phyloP scores from a whole-genome alignment of 2,113 vertebrate species.

The Pao palembangensis region DNA sequence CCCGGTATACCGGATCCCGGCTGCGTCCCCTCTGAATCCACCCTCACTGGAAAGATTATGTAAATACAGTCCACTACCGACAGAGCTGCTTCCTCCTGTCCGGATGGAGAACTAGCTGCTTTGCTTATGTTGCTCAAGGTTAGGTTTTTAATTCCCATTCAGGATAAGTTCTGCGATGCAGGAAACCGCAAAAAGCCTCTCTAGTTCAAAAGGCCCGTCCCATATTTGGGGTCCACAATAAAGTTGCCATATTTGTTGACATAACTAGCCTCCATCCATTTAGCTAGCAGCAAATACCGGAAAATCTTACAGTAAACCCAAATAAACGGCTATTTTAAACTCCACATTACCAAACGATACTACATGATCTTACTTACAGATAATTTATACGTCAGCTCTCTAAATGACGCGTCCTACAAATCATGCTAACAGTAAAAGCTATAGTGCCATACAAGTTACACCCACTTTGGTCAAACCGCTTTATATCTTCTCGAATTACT shows the following conservation, averaged over 20 bases:
- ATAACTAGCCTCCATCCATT: conserved; percentile 30
- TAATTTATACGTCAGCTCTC: background rate
- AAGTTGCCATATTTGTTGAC: conserved; percentile 62
- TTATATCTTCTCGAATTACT: background rate
- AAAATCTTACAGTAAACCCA: background rate
- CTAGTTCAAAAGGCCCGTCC: background rate
- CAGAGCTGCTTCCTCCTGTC: background rate
- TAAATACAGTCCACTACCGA: background rate
- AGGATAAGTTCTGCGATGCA: too few relatives aligned
- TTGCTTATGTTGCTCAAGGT: background rate
- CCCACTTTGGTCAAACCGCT: conserved; percentile 9
- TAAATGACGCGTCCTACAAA: background rate
- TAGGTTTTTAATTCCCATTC: background rate
- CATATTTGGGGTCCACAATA: background rate
- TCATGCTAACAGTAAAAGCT: conserved; percentile 43
- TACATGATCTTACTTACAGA: background rate
- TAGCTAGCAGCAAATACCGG: conserved; percentile 1
- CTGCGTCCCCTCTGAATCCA: background rate
- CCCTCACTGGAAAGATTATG: conserved; percentile 5
- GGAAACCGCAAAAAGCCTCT: too few relatives aligned
- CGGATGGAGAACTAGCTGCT: background rate
- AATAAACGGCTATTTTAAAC: background rate
- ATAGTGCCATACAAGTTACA: conserved; percentile 19
- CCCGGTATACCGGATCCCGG: conserved; percentile 28
- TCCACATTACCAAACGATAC: too few relatives aligned